Conservation (phyloP, 2,797 vertebrate genomes). For the Anniella stebbinsi region DNA sequence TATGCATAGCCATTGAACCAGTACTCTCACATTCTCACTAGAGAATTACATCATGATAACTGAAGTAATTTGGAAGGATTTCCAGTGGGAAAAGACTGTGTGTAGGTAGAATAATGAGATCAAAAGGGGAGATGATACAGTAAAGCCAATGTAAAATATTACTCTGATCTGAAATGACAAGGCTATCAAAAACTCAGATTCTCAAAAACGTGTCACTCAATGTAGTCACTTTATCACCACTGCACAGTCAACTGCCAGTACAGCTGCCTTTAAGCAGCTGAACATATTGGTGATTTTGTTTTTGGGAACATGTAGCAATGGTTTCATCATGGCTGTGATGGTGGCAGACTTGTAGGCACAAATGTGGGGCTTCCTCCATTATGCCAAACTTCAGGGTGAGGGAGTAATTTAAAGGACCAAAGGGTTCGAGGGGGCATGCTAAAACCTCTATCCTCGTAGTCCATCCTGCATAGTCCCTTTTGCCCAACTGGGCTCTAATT, state of each 20-base stretch:
- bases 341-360: neutral
- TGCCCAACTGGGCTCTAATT: neutral
- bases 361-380: neutral
- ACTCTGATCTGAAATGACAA: conserved; percentile 7
- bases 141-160: neutral
- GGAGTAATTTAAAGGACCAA: neutral
- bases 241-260: neutral
- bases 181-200: conserved; percentile 12
- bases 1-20: conserved; percentile 1
- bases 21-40: conserved; percentile 5
- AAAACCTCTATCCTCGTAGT: neutral
- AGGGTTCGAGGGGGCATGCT: neutral
- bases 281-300: neutral
- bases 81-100: conserved; percentile 24
- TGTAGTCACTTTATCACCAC: neutral
- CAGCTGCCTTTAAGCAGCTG: neutral
- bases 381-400: neutral
- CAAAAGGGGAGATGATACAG: conserved; percentile 17
- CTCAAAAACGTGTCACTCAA: neutral
- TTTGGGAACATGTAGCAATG: neutral
- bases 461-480: neutral
- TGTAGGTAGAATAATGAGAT: conserved; percentile 30
- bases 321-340: neutral
- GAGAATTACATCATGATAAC: conserved; percentile 33
- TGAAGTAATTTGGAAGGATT: conserved; percentile 41